These are phyloP conservation scores for Odocoileus hemionus DNA, from an alignment of 2,113 vertebrate genomes.

Conservation along the genomic window DNA sequence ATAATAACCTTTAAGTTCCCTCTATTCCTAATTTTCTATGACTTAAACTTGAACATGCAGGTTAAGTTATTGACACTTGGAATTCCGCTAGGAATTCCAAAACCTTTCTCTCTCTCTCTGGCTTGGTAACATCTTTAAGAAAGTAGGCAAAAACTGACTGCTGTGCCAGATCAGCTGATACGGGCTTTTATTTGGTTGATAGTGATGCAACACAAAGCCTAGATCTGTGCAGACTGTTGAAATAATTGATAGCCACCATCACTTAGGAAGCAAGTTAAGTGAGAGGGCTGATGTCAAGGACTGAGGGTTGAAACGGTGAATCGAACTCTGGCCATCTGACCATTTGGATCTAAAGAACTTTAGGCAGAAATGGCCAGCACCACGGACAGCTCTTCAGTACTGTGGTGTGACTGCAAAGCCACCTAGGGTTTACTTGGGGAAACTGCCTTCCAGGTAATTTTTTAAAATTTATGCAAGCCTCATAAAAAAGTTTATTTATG, in stretches of 20 bases:
- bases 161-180: background rate
- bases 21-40: background rate
- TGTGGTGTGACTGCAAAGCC: rapidly evolving
- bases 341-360: background rate
- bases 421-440: background rate
- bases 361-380: background rate
- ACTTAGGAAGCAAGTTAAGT: background rate
- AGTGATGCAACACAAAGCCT: background rate
- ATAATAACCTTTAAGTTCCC: background rate
- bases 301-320: background rate
- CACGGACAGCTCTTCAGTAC: constrained; percentile 39
- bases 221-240: background rate
- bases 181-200: background rate
- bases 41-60: background rate
- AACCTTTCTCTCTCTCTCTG: background rate
- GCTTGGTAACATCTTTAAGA: background rate
- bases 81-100: background rate
- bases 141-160: background rate
- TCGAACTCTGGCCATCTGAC: too few species aligned
- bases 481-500: background rate
- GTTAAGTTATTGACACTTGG: background rate
- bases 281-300: background rate
- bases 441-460: background rate
- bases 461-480: background rate
- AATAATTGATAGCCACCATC: background rate